Conservation (phyloP, 2,888 invertebrate species). For the Oxytorus armatus region DNA sequence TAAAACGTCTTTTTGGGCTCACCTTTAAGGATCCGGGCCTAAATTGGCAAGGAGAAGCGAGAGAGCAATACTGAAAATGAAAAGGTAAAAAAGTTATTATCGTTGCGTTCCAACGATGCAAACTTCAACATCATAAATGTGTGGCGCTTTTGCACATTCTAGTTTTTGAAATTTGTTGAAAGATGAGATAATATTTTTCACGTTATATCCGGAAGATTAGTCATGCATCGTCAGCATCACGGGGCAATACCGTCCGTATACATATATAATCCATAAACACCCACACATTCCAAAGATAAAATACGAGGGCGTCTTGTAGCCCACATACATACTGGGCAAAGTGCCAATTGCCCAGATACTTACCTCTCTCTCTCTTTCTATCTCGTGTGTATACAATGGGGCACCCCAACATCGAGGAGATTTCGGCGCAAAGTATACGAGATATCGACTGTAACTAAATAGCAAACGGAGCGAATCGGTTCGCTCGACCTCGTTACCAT, state of each 20-base stretch:
- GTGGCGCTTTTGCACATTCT: no score
- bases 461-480: constrained; percentile 61
- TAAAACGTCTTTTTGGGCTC: no score
- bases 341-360: constrained; percentile 54
- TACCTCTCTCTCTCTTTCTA: no score
- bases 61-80: no score
- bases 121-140: no score
- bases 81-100: no score
- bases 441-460: constrained; percentile 66
- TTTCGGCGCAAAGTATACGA: constrained; percentile 41
- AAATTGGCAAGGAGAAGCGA: no score
- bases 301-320: constrained; percentile 20
- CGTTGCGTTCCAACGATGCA: no score
- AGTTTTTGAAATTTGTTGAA: constrained; percentile 8
- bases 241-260: not conserved
- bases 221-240: constrained; percentile 49
- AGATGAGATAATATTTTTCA: constrained; percentile 30
- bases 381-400: constrained; percentile 29
- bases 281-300: no score
- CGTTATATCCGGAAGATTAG: constrained; percentile 22
- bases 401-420: constrained; percentile 2
- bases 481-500: constrained; percentile 59
- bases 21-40: no score
- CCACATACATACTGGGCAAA: constrained; percentile 46
- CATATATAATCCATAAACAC: no score